Evolutionary conservation across 1,140 invertebrate species (phyloP).

Genomic region (Drosophila punjabiensis): DNA sequence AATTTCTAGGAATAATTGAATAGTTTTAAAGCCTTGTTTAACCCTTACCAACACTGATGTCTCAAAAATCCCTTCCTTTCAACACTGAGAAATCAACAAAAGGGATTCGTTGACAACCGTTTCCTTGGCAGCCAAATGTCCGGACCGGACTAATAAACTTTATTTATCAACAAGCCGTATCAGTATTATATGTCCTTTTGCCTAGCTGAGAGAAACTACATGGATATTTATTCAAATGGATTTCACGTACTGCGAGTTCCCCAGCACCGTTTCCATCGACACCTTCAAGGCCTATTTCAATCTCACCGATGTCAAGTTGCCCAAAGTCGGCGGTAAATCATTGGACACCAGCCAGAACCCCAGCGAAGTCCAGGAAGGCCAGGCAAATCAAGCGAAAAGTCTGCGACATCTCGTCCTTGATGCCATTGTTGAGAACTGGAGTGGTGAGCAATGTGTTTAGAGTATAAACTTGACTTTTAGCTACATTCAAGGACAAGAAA

Average conservation of each 20-base stretch:
- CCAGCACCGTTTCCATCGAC: conserved; percentile 77
- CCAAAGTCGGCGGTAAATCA: conserved; percentile 73
- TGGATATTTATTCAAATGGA: conserved; percentile 62
- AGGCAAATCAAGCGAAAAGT: conserved; percentile 76
- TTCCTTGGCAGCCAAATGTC: conserved; percentile 38
- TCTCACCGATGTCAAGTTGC: conserved; percentile 65
- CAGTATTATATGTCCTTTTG: not conserved
- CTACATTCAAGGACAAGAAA: not conserved
- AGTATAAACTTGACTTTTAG: not conserved
- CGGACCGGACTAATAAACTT: conserved; percentile 43
- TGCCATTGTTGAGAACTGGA: conserved; percentile 83
- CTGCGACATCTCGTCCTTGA: conserved; percentile 85
- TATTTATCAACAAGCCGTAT: conserved; percentile 30
- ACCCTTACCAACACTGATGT: not conserved
- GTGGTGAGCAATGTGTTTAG: conserved; percentile 60
- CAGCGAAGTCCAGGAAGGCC: conserved; percentile 37
- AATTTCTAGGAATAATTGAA: not conserved
- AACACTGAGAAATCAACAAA: conserved; percentile 9
- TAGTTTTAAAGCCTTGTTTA: not conserved
- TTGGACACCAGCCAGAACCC: conserved; percentile 53
- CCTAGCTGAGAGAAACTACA: conserved; percentile 1
- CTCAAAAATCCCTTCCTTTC: not conserved
- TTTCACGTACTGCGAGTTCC: conserved; percentile 82
- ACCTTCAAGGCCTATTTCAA: conserved; percentile 84
- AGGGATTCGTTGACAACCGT: conserved; percentile 40